Evolutionary conservation across 2,113 vertebrate species (phyloP).

Genomic region (Pseudorectes ferrugineus): DNA sequence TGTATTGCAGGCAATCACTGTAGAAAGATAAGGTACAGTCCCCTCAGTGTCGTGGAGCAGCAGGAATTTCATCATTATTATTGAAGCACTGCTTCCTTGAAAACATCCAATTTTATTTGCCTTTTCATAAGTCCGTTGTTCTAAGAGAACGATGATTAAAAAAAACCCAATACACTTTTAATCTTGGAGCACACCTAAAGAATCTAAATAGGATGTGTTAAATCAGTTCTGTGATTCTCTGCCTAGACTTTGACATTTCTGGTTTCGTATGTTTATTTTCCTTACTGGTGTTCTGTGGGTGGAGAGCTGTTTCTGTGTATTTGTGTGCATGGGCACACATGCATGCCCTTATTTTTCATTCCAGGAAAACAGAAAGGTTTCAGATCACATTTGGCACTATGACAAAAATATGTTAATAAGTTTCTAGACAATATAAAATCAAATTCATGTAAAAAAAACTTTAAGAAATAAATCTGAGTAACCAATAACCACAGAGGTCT

Average conservation of each 20-base stretch:
- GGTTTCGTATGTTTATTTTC: not conserved
- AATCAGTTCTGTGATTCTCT: not conserved
- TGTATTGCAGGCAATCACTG: not conserved
- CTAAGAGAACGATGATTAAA: not conserved
- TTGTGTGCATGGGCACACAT: not conserved
- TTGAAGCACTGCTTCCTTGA: not conserved
- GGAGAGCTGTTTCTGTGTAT: not conserved
- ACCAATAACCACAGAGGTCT: not conserved
- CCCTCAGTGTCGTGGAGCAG: not conserved
- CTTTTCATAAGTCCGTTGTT: not conserved
- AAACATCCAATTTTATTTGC: not conserved
- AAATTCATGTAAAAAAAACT: not conserved
- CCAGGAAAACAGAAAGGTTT: not conserved
- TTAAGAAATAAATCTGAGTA: not conserved
- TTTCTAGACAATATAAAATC: not conserved
- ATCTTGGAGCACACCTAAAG: not conserved
- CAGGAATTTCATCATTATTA: not conserved
- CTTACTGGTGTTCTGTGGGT: not conserved
- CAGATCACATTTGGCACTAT: not conserved
- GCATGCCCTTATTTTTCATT: not conserved
- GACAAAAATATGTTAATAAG: not conserved
- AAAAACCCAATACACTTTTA: accelerated
- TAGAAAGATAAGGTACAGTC: not conserved
- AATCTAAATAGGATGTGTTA: not conserved
- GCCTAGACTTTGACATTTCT: not conserved